These are phyloP conservation scores for Chrysolina oricalcia DNA, from an alignment of 2,888 invertebrate genomes.

Conservation along the genomic window DNA sequence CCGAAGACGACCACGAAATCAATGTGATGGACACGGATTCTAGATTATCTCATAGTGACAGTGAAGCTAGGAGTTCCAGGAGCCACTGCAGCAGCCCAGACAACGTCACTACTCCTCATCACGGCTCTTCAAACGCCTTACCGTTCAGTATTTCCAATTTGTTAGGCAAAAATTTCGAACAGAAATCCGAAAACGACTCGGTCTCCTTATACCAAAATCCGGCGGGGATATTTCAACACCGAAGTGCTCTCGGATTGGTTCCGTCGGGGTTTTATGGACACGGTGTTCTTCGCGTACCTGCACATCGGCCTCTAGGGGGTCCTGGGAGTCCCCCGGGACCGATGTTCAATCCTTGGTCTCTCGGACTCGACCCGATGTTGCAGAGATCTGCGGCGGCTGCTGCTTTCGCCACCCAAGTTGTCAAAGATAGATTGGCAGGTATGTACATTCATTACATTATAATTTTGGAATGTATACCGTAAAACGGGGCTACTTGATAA, in stretches of 20 bases:
- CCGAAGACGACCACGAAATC: constrained; percentile 79
- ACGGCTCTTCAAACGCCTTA: constrained; percentile 75
- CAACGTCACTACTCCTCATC: constrained; percentile 70
- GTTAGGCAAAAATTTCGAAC: constrained; percentile 84
- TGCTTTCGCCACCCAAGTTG: constrained; percentile 86
- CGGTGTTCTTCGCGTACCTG: constrained; percentile 88
- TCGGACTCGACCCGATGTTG: constrained; percentile 78
- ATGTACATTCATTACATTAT: constrained; percentile 58
- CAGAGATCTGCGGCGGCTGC: constrained; percentile 81
- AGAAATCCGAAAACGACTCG: constrained; percentile 71
- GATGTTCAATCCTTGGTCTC: constrained; percentile 71
- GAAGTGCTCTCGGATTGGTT: constrained; percentile 66
- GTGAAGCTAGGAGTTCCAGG: constrained; percentile 76
- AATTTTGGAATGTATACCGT: not conserved
- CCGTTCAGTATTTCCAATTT: constrained; percentile 89
- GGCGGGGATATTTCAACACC: constrained; percentile 64
- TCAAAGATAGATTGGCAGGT: constrained; percentile 89
- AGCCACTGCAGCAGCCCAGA: constrained; percentile 71
- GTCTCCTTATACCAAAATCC: constrained; percentile 62
- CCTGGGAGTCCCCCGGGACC: constrained; percentile 69
- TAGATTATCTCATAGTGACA: constrained; percentile 77
- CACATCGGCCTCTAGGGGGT: constrained; percentile 81
- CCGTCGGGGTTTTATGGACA: constrained; percentile 73
- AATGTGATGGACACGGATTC: constrained; percentile 80
- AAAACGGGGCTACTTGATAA: too few species aligned